Percentiles rank a stretch among this genome's conserved stretches.
These are phyloP conservation scores for Strigamia crassipes DNA, from an alignment of 2,888 invertebrate genomes.

Conservation along the genomic window DNA sequence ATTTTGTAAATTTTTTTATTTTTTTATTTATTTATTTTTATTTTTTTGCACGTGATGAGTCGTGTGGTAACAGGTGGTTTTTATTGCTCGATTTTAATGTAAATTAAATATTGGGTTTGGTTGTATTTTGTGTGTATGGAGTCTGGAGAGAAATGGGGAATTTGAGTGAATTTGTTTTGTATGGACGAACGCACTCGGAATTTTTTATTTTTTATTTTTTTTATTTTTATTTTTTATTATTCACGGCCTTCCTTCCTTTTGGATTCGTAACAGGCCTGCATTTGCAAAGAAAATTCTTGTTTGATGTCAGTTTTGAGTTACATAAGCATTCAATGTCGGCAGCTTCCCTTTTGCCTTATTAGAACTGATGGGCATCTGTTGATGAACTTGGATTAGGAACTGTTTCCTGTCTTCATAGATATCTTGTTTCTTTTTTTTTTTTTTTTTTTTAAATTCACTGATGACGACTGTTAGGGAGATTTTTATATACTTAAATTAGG, in stretches of 20 bases:
- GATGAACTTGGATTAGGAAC: slow-evolving; percentile 28
- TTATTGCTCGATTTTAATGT: neutral
- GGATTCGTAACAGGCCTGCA: neutral
- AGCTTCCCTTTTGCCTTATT: slow-evolving; percentile 18
- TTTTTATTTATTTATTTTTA: neutral
- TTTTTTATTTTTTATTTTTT: neutral
- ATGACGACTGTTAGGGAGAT: neutral
- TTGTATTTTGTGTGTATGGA: neutral
- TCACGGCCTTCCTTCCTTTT: neutral
- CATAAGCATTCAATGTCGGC: slow-evolving; percentile 19
- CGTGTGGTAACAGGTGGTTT: neutral
- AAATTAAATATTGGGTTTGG: neutral
- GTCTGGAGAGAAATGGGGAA: neutral
- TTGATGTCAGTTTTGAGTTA: slow-evolving; percentile 11
- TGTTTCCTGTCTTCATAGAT: slow-evolving; percentile 1
- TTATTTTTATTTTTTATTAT: neutral
- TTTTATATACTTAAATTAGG: too few species aligned
- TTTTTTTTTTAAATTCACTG: neutral
- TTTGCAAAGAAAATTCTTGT: neutral
- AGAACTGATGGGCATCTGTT: slow-evolving; percentile 23
- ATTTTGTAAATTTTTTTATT: neutral
- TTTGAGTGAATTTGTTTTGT: neutral
- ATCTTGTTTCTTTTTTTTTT: neutral
- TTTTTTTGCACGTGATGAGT: neutral
- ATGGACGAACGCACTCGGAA: slow-evolving; percentile 17